phyloP scores from a whole-genome alignment of 2,113 vertebrate genomes.

The Podarcis muralis region DNA sequence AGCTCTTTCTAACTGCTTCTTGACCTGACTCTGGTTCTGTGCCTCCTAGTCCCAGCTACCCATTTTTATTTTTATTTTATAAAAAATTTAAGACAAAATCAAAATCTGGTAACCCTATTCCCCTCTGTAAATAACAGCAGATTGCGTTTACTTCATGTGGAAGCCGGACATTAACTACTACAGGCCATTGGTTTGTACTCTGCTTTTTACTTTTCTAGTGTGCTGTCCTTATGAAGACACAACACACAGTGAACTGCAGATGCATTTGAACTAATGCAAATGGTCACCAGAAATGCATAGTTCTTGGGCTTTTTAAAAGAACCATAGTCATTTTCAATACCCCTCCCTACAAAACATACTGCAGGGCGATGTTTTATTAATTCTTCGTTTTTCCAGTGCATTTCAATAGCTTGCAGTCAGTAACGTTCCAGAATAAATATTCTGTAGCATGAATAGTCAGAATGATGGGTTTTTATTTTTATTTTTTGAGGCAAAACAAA shows the following conservation, averaged over 20 bases:
- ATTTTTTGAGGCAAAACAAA: fast-evolving
- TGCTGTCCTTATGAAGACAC: fast-evolving
- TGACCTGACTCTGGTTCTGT: neutral
- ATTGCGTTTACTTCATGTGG: constrained; percentile 35
- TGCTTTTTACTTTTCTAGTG: constrained; percentile 5
- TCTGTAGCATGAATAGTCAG: neutral
- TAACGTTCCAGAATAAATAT: neutral
- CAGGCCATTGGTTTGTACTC: constrained; percentile 12
- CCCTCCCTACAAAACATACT: fast-evolving
- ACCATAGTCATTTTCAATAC: neutral
- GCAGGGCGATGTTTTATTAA: neutral
- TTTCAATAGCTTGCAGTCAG: neutral
- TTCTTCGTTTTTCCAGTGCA: neutral
- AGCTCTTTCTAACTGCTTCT: neutral
- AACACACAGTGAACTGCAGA: neutral
- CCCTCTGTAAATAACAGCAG: constrained; percentile 10
- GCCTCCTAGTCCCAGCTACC: neutral
- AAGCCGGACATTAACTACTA: constrained; percentile 38
- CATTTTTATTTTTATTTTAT: no score
- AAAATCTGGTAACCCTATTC: neutral
- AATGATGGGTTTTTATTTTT: neutral
- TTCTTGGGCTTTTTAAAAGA: neutral
- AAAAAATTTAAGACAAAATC: neutral
- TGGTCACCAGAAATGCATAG: neutral
- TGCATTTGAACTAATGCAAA: neutral